A percentile compares a stretch with the other conserved stretches of the same genome.
phyloP scores from a whole-genome alignment of 2,888 invertebrate species.

The Ormyrus thymus region DNA sequence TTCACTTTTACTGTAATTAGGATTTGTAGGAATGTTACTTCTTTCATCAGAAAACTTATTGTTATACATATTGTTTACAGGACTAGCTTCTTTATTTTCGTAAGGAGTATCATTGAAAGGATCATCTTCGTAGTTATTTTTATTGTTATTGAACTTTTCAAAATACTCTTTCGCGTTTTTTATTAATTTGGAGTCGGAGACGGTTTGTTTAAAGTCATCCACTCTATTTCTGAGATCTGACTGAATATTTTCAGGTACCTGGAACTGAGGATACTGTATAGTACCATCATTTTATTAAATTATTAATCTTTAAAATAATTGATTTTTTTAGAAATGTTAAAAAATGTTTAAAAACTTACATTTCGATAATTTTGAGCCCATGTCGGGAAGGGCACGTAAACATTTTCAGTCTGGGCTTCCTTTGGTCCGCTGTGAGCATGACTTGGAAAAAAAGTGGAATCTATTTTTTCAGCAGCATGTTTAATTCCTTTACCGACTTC shows the following conservation, averaged over 20 bases:
- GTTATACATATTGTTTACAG: not conserved
- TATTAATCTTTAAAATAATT: not conserved
- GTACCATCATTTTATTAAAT: not conserved
- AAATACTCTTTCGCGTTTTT: conserved; percentile 1
- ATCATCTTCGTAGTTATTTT: too few relatives aligned
- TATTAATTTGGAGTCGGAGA: conserved; percentile 21
- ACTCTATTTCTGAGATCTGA: conserved; percentile 15
- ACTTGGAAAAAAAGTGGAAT: not conserved
- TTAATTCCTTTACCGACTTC: conserved; percentile 9
- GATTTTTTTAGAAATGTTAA: not conserved
- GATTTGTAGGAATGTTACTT: not conserved
- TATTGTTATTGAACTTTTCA: too few relatives aligned
- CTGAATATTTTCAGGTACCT: not conserved
- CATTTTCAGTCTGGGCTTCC: not conserved
- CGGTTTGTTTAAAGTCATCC: conserved; percentile 37
- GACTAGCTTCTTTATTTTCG: not conserved
- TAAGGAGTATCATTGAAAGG: not conserved
- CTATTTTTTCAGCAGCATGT: conserved; percentile 8
- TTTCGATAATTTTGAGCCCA: not conserved
- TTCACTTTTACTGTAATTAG: not conserved
- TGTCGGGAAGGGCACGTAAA: not conserved
- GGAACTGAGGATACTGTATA: not conserved
- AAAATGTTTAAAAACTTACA: not conserved
- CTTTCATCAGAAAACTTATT: not conserved
- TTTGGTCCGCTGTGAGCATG: not conserved